Percentiles rank a stretch among this genome's conserved stretches.
Evolutionary conservation across 2,113 vertebrate species (phyloP).

Genomic region (Uropsilus gracilis): DNA sequence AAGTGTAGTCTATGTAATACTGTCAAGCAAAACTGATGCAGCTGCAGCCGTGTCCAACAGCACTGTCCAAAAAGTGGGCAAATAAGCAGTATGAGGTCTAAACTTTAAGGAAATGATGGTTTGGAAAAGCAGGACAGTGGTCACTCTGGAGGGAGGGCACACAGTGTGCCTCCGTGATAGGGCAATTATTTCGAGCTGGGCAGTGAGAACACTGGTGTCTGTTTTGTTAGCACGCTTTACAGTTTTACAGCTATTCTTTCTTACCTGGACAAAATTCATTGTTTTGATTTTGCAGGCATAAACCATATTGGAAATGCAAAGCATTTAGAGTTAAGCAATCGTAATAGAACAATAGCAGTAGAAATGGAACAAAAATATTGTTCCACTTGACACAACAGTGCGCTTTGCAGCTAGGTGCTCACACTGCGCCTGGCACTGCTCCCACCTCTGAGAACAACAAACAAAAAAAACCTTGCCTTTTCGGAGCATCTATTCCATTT

Average conservation of each 20-base stretch:
- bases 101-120: conserved; percentile 8
- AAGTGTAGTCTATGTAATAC: neutral
- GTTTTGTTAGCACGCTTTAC: neutral
- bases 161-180: too few species aligned
- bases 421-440: neutral
- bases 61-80: neutral
- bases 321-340: neutral
- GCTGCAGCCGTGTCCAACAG: neutral
- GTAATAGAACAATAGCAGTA: too few species aligned
- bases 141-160: neutral
- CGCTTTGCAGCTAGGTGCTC: neutral
- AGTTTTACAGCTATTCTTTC: neutral
- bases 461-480: neutral
- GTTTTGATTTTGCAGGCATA: conserved; percentile 1
- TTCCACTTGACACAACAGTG: neutral
- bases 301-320: neutral
- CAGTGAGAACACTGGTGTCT: neutral
- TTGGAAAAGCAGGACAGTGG: neutral
- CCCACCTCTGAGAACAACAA: neutral
- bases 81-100: neutral
- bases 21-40: neutral
- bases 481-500: neutral
- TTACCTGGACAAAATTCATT: neutral
- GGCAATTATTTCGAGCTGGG: too few species aligned
- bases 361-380: neutral